Evolutionary conservation across 2,888 invertebrate genomes (phyloP), one percentile per base, ranked within the genome.

Genomic region (Caenorhabditis sulstoni): DNA sequence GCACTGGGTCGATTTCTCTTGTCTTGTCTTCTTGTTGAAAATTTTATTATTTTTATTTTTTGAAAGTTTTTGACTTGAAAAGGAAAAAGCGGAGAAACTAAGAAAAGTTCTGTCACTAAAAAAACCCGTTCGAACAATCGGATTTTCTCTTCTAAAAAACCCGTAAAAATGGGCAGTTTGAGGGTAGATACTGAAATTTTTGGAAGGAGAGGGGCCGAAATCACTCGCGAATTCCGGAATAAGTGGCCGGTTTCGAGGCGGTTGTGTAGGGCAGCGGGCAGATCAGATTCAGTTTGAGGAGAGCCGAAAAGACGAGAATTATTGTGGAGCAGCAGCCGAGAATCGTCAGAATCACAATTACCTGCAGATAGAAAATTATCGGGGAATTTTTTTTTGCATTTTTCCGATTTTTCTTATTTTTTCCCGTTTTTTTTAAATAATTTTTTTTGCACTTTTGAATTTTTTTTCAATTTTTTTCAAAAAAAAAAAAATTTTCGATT

Each of bases 211-310:
- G n/a, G n/a, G n/a, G n/a, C n/a, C n/a, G n/a, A 49, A 44, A 52
- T 18, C 39, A 9, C 44, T 61, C 59, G 12, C 49, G 59, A 45
- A 76, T 67, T 55, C 75, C 75, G 14, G 64, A 22, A 35, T 77
- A 77, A 4, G 52, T 39, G 18, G 66, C 22, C 49, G 44, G 67
- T 45, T 64, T 57, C 58, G 45, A 37, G 50, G 61, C 59, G 12
- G 58, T 47, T 16, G 61, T 37, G 35, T 71, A 71, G 23, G 62
- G 64, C 9, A 53, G 22, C 4, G 71, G 62, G 23, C 80, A 83
- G 44, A 83, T 81, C 16, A 81, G n/a, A 29, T 81, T 68, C 29
- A 81, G 41, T 39, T 81, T 83, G 3, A 83, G 66, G 5, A 83
- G 75, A 14, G 62, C 39, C 18, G 75, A 65, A 50, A 83, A 83